Conservation (phyloP, 2,888 invertebrate genomes). For the Terebella lapidaria region DNA sequence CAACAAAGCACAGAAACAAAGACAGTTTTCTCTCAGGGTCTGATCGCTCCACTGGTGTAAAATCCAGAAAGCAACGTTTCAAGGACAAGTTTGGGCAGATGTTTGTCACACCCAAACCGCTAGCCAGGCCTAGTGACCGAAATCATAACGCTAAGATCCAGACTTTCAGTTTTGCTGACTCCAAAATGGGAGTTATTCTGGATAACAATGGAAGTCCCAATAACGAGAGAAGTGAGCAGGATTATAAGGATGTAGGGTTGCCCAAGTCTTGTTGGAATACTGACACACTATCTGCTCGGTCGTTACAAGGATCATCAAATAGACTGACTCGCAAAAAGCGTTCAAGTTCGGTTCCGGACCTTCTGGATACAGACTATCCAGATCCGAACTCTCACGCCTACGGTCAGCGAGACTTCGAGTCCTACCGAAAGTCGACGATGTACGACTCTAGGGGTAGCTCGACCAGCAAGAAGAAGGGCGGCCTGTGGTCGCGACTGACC, state of each 20-base stretch:
- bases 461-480: not conserved
- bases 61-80: not conserved
- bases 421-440: not conserved
- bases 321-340: not conserved
- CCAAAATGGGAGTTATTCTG: slow-evolving; percentile 9
- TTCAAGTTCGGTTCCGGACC: not conserved
- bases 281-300: slow-evolving; percentile 4
- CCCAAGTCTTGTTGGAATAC: slow-evolving; percentile 4
- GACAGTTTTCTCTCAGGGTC: not conserved
- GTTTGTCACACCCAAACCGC: not conserved
- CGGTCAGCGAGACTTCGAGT: slow-evolving; percentile 3
- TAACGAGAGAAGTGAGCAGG: not conserved
- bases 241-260: not conserved
- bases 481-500: not conserved
- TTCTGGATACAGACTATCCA: too few relatives aligned
- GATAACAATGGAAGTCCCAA: not conserved
- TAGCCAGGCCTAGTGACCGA: not conserved
- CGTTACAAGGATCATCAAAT: not conserved
- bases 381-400: not conserved
- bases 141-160: not conserved
- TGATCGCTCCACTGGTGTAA: not conserved
- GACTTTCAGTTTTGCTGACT: slow-evolving; percentile 8
- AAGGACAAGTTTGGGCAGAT: not conserved
- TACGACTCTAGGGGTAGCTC: not conserved
- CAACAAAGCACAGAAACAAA: not conserved